phyloP scores from a whole-genome alignment of 2,888 invertebrate species.

The Chrysopilus asiliformis region DNA sequence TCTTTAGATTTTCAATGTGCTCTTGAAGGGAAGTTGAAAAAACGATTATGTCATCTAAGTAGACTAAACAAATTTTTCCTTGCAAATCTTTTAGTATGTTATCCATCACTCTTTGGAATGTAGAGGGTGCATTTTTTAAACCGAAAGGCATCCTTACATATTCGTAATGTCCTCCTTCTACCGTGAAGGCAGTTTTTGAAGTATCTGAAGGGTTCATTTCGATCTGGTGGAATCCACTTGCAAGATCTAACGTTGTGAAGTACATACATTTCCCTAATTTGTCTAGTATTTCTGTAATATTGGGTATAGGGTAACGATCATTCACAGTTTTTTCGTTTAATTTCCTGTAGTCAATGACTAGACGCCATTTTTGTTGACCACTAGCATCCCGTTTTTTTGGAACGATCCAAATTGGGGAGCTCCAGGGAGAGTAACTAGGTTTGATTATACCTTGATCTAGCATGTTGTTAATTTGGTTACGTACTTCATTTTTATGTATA shows the following conservation, averaged over 20 bases:
- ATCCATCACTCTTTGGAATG: constrained; percentile 11
- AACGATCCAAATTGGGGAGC: constrained; percentile 18
- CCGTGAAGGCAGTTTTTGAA: constrained; percentile 20
- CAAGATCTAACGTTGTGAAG: too few relatives aligned
- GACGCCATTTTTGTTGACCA: constrained; percentile 14
- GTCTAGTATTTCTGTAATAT: constrained; percentile 23
- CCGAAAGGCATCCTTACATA: constrained; percentile 12
- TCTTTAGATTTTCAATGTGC: constrained; percentile 4
- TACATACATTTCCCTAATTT: constrained; percentile 21
- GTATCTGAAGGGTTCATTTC: constrained; percentile 17
- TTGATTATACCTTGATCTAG: constrained; percentile 15
- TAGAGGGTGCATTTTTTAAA: constrained; percentile 13
- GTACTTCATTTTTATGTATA: constrained; percentile 8
- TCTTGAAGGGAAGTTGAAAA: too few relatives aligned
- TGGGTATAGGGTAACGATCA: constrained; percentile 17
- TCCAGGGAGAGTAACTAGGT: constrained; percentile 16
- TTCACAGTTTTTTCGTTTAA: constrained; percentile 17
- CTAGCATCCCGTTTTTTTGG: constrained; percentile 13
- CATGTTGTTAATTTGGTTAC: constrained; percentile 10
- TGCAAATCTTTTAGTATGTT: constrained; percentile 8
- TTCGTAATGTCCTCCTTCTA: constrained; percentile 10
- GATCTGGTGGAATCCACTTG: constrained; percentile 25
- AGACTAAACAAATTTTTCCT: too few relatives aligned
- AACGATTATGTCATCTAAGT: too few relatives aligned
- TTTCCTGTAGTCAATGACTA: constrained; percentile 18